Percentiles rank a stretch among this genome's conserved stretches.
Evolutionary conservation across 2,797 vertebrate species (phyloP).

Genomic region (Phrynocephalus guinanensis): DNA sequence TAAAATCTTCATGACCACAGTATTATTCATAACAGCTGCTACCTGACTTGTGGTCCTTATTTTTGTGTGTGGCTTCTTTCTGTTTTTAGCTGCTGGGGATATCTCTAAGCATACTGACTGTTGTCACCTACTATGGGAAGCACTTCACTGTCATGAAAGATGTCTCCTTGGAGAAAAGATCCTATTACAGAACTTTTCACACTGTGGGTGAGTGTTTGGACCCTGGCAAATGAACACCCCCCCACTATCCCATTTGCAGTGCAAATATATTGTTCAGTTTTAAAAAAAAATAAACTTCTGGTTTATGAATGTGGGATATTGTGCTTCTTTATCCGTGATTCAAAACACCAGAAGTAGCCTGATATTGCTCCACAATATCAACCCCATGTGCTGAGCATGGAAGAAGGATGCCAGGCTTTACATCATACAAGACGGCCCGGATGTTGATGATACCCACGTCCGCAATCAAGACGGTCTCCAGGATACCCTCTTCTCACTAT

Average conservation of each 20-base stretch:
- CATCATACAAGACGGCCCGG: too few species aligned
- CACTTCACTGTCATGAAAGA: constrained; percentile 67
- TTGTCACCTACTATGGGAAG: constrained; percentile 60
- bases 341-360: too few species aligned
- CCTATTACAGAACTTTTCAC: constrained; percentile 57
- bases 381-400: too few species aligned
- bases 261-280: neutral
- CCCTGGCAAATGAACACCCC: neutral
- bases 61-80: neutral
- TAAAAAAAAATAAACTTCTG: too few species aligned
- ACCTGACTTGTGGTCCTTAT: neutral
- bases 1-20: neutral
- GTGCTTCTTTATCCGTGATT: too few species aligned
- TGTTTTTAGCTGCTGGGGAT: constrained; percentile 73
- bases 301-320: too few species aligned
- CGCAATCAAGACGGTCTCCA: too few species aligned
- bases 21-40: neutral
- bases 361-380: too few species aligned
- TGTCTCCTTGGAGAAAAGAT: constrained; percentile 52
- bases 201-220: constrained; percentile 32
- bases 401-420: too few species aligned
- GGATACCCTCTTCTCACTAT: too few species aligned
- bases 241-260: neutral
- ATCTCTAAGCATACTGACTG: constrained; percentile 61
- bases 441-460: too few species aligned